These are phyloP conservation scores for Percopsis omiscomaycus DNA, from an alignment of 2,797 vertebrate genomes.

Conservation along the genomic window DNA sequence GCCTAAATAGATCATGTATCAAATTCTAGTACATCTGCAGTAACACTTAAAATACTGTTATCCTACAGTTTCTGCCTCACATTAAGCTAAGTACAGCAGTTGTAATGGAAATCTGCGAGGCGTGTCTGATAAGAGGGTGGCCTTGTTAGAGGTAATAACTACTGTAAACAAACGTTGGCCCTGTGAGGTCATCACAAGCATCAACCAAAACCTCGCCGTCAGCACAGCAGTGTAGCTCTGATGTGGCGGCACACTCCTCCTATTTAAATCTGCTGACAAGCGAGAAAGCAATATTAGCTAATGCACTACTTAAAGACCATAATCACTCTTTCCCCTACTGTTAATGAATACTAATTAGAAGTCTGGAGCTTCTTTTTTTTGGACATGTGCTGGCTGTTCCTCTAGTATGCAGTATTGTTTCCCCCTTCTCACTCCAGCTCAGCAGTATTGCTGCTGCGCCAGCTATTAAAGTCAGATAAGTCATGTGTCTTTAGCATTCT, in stretches of 20 bases:
- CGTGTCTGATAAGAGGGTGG: constrained; percentile 57
- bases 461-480: constrained; percentile 81
- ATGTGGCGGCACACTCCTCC: constrained; percentile 68
- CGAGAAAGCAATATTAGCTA: constrained; percentile 81
- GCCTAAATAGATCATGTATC: neutral
- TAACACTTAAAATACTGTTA: constrained; percentile 13
- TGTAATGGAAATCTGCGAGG: constrained; percentile 30
- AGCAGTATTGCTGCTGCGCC: constrained; percentile 79
- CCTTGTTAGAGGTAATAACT: constrained; percentile 67
- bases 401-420: constrained; percentile 81
- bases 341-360: constrained; percentile 87
- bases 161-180: constrained; percentile 69
- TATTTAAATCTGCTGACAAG: constrained; percentile 80
- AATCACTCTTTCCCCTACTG: constrained; percentile 81
- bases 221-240: constrained; percentile 70
- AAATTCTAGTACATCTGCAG: neutral
- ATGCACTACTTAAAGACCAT: constrained; percentile 83
- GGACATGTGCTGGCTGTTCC: constrained; percentile 75
- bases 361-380: constrained; percentile 69
- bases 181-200: constrained; percentile 71
- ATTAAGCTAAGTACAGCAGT: constrained; percentile 3
- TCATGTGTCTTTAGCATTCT: constrained; percentile 76
- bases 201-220: constrained; percentile 62
- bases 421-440: constrained; percentile 70
- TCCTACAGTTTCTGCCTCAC: constrained; percentile 16